Evolutionary conservation across 1,140 invertebrate genomes (phyloP), one percentile per base, ranked within the genome.

Genomic region (Drosophila bocqueti): DNA sequence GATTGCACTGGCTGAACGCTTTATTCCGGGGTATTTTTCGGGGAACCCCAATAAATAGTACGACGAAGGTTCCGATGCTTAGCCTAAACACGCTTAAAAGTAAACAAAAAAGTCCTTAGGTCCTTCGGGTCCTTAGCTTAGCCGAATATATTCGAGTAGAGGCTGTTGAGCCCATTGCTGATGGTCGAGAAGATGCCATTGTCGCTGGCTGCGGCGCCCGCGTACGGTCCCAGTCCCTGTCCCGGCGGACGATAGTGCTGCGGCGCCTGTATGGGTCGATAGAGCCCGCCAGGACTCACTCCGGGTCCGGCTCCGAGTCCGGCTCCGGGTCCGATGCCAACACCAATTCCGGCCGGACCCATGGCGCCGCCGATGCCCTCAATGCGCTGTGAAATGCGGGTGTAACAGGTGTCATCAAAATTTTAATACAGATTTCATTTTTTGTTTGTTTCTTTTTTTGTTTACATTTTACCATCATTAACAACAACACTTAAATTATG

Each of bases 71-170:
- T 36, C 9, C 15, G 38, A 45, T 57, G 59, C 46, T 40, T 77
- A 62, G 31, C n/a, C 64, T 78, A 78, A 5, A 31, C 58, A 43
- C 31, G 43, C 72, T 75, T 76, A 59, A 50, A 42, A 77, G 38
- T 43, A 77, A 76, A 55, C 57, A 77, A 77, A 71, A 71, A 71
- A 71, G 47, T 71, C 67, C 67, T 54, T 38, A 69, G 29, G 10
- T 42, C 34, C 49, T 24, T 21, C 7, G 21, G 21, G 11, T 26
- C 45, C 45, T 93, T 54, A 96, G 43, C 96, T 93, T 54, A 96
- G 43, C 96, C 96, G 81, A 96, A 96, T 78, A 96, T 95, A 85
- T 96, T 96, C 63, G 94, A 96, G 40, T 96, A 95, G 73, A 97
- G 94, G 78, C 94, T 97, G 80, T 96, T 96, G 77, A 97, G 95